These are phyloP conservation scores for Vanessa tameamea DNA, from an alignment of 1,140 invertebrate genomes.

Conservation along the genomic window DNA sequence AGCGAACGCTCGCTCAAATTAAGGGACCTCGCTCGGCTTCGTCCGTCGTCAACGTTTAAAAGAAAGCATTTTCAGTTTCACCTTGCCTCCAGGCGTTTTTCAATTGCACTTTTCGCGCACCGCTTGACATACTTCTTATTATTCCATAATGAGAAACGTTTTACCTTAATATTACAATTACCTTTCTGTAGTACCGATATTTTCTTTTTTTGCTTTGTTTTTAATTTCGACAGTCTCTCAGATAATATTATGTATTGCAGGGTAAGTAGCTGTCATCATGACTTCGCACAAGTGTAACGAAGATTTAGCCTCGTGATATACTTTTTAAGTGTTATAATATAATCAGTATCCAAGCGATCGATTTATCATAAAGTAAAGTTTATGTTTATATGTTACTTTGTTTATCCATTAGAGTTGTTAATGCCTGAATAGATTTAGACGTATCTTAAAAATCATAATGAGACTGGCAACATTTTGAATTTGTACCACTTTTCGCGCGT, in stretches of 20 bases:
- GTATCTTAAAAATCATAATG: no score
- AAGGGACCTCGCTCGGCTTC: not conserved
- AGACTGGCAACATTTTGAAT: no score
- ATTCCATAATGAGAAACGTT: constrained; percentile 43
- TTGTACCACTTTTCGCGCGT: no score
- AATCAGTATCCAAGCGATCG: no score
- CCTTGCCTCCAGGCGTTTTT: constrained; percentile 24
- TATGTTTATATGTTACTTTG: no score
- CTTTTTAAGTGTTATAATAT: not conserved
- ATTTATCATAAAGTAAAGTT: no score
- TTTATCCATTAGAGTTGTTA: no score
- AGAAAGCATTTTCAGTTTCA: constrained; percentile 12
- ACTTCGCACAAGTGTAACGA: no score
- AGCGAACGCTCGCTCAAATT: not conserved
- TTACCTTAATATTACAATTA: constrained; percentile 40
- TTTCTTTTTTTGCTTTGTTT: not conserved
- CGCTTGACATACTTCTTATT: constrained; percentile 38
- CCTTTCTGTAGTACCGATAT: not conserved
- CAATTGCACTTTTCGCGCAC: constrained; percentile 39
- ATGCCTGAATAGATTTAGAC: no score
- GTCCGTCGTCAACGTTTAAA: constrained; percentile 16
- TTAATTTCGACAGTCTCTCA: not conserved
- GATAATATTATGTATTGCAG: not conserved
- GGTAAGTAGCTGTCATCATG: no score
- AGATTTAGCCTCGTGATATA: not conserved